Base-by-base conservation (phyloP, 2,888 invertebrate species). In the Caenorhabditis doughertyi region DNA sequence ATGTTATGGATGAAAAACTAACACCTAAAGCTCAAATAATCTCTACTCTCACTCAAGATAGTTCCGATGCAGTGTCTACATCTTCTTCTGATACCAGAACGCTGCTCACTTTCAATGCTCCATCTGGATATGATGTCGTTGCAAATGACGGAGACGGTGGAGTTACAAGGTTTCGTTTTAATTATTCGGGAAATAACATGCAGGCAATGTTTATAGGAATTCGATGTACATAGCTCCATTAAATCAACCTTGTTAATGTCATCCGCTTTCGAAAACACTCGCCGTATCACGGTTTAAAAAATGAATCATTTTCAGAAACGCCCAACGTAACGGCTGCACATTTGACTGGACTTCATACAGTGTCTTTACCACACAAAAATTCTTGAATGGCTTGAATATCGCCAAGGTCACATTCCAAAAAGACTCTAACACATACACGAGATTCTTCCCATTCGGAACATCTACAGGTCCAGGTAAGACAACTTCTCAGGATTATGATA, bases 271-370 rank as follows among this genome's bases (percentile, higher is more conserved):
- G n/a, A n/a, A n/a, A n/a, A n/a, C n/a, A n/a, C n/a, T n/a, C n/a
- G n/a, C n/a, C n/a, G n/a, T n/a, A 32, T 32, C 9, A 7, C 9
- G 32, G 4, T 32, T 32, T 32, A 32, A 53, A 27, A 16, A 39
- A 3, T 23, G 7, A 16, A 27, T n/a, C 13, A n/a, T 5, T 44
- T 76, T 49, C 62, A 68, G 81, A 70, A 49, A 42, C n/a, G 60
- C 60, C 8, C 21, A 58, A 71, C 21, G 81, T 3, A 42, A 16
- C 9, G 51, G 18, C 0, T 81, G 81, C 47, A 35, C 64, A 8
- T 76, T 81, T 39, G 47, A 25, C 32, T 71, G 21, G 16, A 81
- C 81, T n/a, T 44, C 81, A 2, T 81, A 76, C 53, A 81, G 71
- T 60, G 73, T 81, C 11, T 81, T 81, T 23, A 21, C 32, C 3